These are phyloP conservation scores for Drosophila kurseongensis DNA, from an alignment of 1,140 invertebrate genomes.

Conservation along the genomic window DNA sequence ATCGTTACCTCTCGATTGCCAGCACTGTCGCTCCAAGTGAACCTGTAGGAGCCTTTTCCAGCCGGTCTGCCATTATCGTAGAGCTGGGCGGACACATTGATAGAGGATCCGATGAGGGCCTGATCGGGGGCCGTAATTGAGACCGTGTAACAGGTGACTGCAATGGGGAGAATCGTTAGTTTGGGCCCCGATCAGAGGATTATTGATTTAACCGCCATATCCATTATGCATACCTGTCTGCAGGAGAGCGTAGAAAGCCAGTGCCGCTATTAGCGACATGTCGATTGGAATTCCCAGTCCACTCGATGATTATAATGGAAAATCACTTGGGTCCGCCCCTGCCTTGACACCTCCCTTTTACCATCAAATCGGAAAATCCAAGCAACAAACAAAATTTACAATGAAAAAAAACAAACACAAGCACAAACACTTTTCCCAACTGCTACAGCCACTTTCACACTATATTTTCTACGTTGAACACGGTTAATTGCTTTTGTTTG, in stretches of 20 bases:
- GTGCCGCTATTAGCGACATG: constrained; percentile 42
- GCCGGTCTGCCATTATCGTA: constrained; percentile 62
- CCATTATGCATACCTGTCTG: constrained; percentile 49
- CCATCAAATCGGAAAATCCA: constrained; percentile 13
- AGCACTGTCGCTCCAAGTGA: constrained; percentile 57
- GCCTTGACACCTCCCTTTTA: constrained; percentile 13
- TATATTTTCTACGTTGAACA: constrained; percentile 24
- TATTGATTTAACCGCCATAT: constrained; percentile 36
- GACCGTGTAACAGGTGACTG: constrained; percentile 60
- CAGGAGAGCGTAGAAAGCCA: constrained; percentile 45
- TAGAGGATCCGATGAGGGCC: constrained; percentile 56
- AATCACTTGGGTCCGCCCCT: constrained; percentile 41
- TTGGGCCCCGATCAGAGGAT: not conserved
- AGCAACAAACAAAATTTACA: constrained; percentile 36
- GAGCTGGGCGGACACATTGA: constrained; percentile 65
- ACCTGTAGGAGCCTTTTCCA: constrained; percentile 42
- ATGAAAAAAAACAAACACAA: constrained; percentile 38
- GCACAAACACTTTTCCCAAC: constrained; percentile 21
- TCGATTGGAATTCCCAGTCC: constrained; percentile 49
- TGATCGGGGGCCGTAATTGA: constrained; percentile 56
- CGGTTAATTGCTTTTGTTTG: constrained; percentile 30
- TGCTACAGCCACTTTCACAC: constrained; percentile 24
- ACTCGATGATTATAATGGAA: constrained; percentile 37
- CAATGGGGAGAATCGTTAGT: constrained; percentile 4
- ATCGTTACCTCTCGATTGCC: constrained; percentile 55